A percentile compares a stretch with the other conserved stretches of the same genome.
Conservation (phyloP, 1,140 invertebrate species). For the Euura lappo region DNA sequence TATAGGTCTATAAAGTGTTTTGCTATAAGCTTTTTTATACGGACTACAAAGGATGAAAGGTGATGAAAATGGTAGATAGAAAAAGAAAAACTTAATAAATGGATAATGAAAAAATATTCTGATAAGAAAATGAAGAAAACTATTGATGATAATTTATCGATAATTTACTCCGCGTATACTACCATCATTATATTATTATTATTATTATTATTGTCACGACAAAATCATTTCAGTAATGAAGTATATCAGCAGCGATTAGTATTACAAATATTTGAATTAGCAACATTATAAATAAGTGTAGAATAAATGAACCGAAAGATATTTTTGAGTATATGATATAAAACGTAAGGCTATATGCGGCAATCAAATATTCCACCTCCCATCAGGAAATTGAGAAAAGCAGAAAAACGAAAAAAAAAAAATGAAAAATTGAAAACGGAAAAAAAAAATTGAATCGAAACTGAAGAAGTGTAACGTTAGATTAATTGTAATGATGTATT, state of each 20-base stretch:
- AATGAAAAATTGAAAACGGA: not conserved
- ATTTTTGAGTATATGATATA: not conserved
- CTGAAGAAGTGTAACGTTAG: not conserved
- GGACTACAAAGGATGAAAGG: not conserved
- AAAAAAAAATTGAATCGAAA: not conserved
- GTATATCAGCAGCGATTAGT: no score
- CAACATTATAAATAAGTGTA: no score
- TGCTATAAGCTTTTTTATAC: slow-evolving; percentile 1
- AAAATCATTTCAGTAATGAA: no score
- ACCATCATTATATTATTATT: no score
- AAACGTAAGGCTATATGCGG: not conserved
- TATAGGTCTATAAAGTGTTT: not conserved
- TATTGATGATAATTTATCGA: no score
- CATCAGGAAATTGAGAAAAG: not conserved
- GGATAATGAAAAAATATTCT: not conserved
- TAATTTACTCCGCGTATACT: no score
- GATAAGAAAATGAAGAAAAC: not conserved
- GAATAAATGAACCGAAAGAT: no score
- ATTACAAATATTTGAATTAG: no score
- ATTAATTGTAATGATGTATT: not conserved
- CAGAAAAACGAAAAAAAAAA: not conserved
- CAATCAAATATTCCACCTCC: not conserved
- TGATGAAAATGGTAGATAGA: not conserved
- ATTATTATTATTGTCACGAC: no score
- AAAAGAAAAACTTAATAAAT: not conserved